Evolutionary conservation across 2,888 invertebrate genomes (phyloP), one percentile per base, ranked within the genome.

Genomic region (Stratiomys singularior): DNA sequence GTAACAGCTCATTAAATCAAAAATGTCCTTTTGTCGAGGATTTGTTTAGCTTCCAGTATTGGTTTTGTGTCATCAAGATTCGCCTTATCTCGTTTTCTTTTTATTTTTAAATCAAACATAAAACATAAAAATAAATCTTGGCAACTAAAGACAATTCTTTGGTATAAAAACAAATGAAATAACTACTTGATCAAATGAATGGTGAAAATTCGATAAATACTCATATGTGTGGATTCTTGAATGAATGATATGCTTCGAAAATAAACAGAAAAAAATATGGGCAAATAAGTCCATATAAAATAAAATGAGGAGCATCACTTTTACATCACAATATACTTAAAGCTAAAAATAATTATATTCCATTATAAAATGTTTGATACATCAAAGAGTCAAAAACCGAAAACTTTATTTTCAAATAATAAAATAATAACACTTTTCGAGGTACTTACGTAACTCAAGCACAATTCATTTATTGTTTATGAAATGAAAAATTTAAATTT

Each of bases 221-320:
- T 64, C 25, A 28, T n/a, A 64, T 64, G 30, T 28, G 13, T 67
- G 46, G 52, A 9, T 4, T 4, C 4, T 52, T 18, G 7, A 52
- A 67, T 67, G 67, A 46, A 11, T 30, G 28, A 15, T 67, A 30
- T 67, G 67, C 27, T 67, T 64, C 21, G 28, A 9, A 52, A 7
- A 15, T 37, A 44, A 44, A 21, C n/a, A 15, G 44, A 21, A 67
- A 2, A 9, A 44, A 44, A 67, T 67, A n/a, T n/a, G n/a, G 67
- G 67, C 67, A 67, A 67, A 27, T 27, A 64, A 64, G 28, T 15
- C 28, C 15, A 64, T 13, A 11, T n/a, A 30, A 64, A 64, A 1
- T 30, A 64, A n/a, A 4, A 3, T 2, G 30, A 25, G 64, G 64
- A 64, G 64, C 64, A 64, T 64, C 27, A 46, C 67, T 67, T 67